phyloP scores from a whole-genome alignment of 2,888 invertebrate genomes.

The Scrobipalpa costella region DNA sequence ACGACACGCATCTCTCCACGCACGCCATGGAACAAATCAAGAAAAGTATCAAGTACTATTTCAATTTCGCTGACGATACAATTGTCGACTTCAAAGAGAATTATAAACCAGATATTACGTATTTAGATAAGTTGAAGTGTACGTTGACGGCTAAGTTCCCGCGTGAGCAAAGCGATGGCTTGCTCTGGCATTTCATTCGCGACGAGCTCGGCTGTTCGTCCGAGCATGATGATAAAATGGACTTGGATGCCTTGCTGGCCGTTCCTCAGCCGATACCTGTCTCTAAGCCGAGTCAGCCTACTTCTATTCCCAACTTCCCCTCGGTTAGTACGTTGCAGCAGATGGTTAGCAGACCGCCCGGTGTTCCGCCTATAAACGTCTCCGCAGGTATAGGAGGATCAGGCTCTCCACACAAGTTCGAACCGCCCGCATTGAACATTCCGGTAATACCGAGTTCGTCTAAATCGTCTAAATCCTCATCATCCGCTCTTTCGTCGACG shows the following conservation, averaged over 20 bases:
- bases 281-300: constrained; percentile 64
- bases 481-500: constrained; percentile 75
- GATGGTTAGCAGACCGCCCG: constrained; percentile 76
- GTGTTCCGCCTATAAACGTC: constrained; percentile 74
- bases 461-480: constrained; percentile 80
- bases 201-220: constrained; percentile 86
- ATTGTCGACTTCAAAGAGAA: constrained; percentile 78
- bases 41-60: constrained; percentile 92
- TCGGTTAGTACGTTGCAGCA: constrained; percentile 76
- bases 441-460: constrained; percentile 82
- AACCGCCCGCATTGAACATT: constrained; percentile 80
- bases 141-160: constrained; percentile 91
- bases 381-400: constrained; percentile 73
- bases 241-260: constrained; percentile 80
- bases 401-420: constrained; percentile 78
- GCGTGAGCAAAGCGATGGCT: constrained; percentile 87
- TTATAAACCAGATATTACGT: constrained; percentile 87
- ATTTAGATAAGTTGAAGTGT: constrained; percentile 92
- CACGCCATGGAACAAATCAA: constrained; percentile 93
- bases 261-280: constrained; percentile 79
- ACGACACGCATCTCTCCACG: constrained; percentile 90
- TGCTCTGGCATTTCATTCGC: constrained; percentile 89
- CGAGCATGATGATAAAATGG: constrained; percentile 86
- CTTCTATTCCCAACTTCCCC: constrained; percentile 70
- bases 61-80: constrained; percentile 75